Conservation (phyloP, 2,797 vertebrate species). For the Parauchenoglanis ngamensis region DNA sequence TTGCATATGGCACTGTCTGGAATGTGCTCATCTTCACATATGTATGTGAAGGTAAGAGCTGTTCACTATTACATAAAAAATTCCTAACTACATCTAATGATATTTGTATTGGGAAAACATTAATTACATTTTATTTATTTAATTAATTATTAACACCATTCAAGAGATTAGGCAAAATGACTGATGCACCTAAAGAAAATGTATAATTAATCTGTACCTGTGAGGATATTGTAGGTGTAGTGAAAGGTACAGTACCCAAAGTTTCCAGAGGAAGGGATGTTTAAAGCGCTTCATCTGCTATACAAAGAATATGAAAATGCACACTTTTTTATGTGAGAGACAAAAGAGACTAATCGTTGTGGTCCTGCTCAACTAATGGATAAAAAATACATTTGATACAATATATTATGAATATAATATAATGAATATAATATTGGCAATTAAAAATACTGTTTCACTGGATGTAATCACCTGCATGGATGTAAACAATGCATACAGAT, state of each 20-base stretch:
- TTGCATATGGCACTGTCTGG: constrained; percentile 15
- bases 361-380: not conserved
- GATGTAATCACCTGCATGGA: not conserved
- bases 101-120: not conserved
- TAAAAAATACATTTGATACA: not conserved
- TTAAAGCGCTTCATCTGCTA: not conserved
- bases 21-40: not conserved
- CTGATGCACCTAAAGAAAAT: not conserved
- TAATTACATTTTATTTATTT: not conserved
- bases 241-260: not conserved
- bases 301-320: not conserved
- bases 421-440: not conserved
- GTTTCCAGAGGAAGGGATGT: not conserved
- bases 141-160: not conserved
- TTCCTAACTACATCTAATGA: not conserved
- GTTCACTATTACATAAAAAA: not conserved
- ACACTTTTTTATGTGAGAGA: not conserved
- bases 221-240: not conserved
- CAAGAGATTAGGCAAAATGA: not conserved
- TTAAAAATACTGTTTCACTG: not conserved
- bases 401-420: not conserved
- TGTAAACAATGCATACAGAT: not conserved
- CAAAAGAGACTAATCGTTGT: not conserved
- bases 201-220: not conserved
- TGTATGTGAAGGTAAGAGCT: not conserved